Percentiles rank a stretch among this genome's conserved stretches.
These are phyloP conservation scores for Anastatus disparis DNA, from an alignment of 1,140 invertebrate genomes.

Conservation along the genomic window DNA sequence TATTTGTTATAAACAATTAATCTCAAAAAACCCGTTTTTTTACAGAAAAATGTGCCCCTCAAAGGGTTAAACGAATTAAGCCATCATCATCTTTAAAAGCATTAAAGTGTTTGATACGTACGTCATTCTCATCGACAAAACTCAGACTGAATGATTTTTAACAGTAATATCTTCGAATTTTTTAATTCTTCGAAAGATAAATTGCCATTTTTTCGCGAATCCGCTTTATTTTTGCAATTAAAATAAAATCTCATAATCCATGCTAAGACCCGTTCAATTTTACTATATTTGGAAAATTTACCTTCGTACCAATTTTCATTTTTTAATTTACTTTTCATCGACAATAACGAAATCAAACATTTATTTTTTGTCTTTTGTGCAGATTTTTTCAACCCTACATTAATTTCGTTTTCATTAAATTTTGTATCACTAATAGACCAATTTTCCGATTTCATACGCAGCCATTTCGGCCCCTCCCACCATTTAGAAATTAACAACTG, in stretches of 20 bases:
- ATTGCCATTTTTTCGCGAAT: constrained; percentile 41
- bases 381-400: constrained; percentile 36
- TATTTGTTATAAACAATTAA: no score
- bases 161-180: constrained; percentile 41
- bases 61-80: no score
- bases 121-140: constrained; percentile 40
- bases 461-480: constrained; percentile 59
- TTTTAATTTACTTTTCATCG: constrained; percentile 40
- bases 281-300: constrained; percentile 43
- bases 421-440: constrained; percentile 41
- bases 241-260: constrained; percentile 44
- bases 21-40: no score
- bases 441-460: constrained; percentile 32
- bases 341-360: background rate
- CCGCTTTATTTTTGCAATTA: constrained; percentile 31
- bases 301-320: constrained; percentile 40
- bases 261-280: constrained; percentile 46
- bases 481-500: constrained; percentile 54
- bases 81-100: constrained; percentile 36
- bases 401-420: constrained; percentile 36
- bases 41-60: no score
- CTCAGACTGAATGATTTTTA: constrained; percentile 46
- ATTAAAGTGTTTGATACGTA: constrained; percentile 34
- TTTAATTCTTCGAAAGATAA: constrained; percentile 43
- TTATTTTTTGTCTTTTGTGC: constrained; percentile 9